Conservation (phyloP, 2,888 invertebrate species). For the Leistus spinibarbis region DNA sequence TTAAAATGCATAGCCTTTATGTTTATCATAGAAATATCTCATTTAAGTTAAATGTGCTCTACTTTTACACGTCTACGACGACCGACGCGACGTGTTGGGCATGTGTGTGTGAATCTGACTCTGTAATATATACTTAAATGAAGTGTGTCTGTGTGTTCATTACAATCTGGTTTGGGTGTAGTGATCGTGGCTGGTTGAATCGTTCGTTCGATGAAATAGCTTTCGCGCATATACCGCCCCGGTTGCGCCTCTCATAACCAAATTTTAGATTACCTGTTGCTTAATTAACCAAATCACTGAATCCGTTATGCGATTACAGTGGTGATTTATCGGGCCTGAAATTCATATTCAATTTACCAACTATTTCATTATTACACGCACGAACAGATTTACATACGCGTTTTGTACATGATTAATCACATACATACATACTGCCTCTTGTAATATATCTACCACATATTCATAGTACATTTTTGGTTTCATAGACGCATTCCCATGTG, state of each 20-base stretch:
- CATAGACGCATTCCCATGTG: neutral
- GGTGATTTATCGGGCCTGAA: conserved; percentile 3
- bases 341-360: conserved; percentile 11
- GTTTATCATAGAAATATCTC: no score
- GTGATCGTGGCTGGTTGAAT: neutral
- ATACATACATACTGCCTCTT: no score
- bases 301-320: conserved; percentile 8
- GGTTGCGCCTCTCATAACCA: neutral
- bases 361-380: conserved; percentile 14
- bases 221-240: neutral
- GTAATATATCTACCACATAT: neutral
- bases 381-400: neutral
- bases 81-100: no score
- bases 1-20: no score
- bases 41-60: no score
- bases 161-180: no score
- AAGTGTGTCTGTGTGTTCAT: neutral
- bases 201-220: neutral
- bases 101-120: no score
- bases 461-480: neutral
- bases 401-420: neutral
- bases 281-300: conserved; percentile 10
- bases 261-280: conserved; percentile 20
- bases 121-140: no score
- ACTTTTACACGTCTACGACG: no score